phyloP scores from a whole-genome alignment of 2,113 vertebrate genomes.

The Rafetus swinhoei region DNA sequence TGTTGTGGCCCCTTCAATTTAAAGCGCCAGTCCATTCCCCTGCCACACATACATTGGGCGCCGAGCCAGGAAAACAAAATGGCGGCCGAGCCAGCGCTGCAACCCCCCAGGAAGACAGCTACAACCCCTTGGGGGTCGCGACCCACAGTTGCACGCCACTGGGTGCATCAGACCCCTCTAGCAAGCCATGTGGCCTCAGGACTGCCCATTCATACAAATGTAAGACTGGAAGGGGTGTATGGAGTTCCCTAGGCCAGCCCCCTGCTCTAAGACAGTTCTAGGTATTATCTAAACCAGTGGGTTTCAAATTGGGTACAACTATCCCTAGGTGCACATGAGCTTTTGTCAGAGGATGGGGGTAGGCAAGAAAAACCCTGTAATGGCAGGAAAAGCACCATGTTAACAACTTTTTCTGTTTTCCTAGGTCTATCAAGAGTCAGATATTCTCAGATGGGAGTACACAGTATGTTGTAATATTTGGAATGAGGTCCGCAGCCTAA shows the following conservation, averaged over 20 bases:
- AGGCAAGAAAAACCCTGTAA: background rate
- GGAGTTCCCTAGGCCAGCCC: background rate
- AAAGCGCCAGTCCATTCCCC: too few species aligned
- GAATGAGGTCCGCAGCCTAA: background rate
- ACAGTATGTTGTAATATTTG: background rate
- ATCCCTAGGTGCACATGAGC: too few species aligned
- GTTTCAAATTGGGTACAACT: background rate
- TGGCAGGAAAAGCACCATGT: too few species aligned
- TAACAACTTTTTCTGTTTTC: background rate
- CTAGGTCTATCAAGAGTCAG: background rate
- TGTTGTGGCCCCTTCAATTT: too few species aligned
- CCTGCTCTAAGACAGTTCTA: background rate
- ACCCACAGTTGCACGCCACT: too few species aligned
- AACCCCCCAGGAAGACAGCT: too few species aligned
- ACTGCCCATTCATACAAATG: background rate
- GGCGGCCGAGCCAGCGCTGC: too few species aligned
- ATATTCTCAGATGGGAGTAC: background rate
- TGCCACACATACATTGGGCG: too few species aligned
- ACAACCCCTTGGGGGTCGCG: too few species aligned
- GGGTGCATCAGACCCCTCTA: too few species aligned
- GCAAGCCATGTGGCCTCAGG: background rate
- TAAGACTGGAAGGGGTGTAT: background rate
- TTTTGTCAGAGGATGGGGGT: too few species aligned
- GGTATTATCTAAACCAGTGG: background rate
- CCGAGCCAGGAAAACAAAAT: too few species aligned